A percentile compares a stretch with the other conserved stretches of the same genome.
These are phyloP conservation scores for Urosaurus nigricauda DNA, from an alignment of 2,797 vertebrate species.

Conservation along the genomic window DNA sequence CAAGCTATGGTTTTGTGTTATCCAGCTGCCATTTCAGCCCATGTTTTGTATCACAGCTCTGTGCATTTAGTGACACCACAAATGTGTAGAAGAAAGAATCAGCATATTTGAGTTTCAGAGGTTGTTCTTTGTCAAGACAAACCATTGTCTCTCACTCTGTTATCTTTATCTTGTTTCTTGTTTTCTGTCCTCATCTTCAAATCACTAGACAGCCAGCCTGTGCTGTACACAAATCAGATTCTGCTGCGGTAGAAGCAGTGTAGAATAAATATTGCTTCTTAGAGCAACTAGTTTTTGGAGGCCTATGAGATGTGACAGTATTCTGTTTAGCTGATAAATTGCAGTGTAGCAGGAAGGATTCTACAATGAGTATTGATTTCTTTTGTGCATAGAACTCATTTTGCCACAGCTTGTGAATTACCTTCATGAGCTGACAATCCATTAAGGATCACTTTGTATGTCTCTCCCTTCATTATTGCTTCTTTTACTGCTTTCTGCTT, in stretches of 20 bases:
- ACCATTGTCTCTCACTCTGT: background rate
- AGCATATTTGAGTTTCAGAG: fast-evolving
- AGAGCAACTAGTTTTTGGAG: conserved; percentile 60
- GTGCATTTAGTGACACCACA: background rate
- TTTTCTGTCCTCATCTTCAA: conserved; percentile 15
- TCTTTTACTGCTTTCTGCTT: conserved; percentile 77
- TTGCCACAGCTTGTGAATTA: conserved; percentile 82
- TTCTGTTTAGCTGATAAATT: conserved; percentile 79
- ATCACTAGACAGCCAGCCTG: background rate
- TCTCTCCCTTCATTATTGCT: conserved; percentile 79
- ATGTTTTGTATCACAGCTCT: background rate
- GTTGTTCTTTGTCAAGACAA: fast-evolving
- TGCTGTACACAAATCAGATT: conserved; percentile 29
- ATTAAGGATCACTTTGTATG: conserved; percentile 85
- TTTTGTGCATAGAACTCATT: conserved; percentile 81
- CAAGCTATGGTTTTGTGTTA: background rate
- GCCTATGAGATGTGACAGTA: conserved; percentile 73
- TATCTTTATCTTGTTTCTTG: conserved; percentile 32
- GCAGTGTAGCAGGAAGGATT: conserved; percentile 76
- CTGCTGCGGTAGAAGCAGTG: conserved; percentile 3
- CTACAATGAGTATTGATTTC: conserved; percentile 84
- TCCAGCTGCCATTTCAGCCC: background rate
- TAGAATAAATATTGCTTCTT: conserved; percentile 58
- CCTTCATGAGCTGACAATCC: conserved; percentile 80
- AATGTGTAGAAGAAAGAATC: background rate